Evolutionary conservation across 2,888 invertebrate species (phyloP), one percentile per base, ranked within the genome.

Genomic region (Cosmopolites sordidus): DNA sequence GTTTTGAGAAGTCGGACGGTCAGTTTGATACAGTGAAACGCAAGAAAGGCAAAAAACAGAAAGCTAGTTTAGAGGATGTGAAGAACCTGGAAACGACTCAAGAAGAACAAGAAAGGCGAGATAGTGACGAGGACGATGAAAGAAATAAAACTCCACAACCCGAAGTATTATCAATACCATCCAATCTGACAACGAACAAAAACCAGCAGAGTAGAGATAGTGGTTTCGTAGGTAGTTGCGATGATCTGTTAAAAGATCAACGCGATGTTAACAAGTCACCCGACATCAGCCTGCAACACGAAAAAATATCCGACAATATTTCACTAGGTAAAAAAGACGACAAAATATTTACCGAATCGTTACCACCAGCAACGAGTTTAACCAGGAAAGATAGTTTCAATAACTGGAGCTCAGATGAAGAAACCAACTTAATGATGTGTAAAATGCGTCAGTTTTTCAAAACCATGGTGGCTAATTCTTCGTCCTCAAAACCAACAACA

Each of bases 371-470:
- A 33, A 79, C 82, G 9, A 80, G 84, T 11, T 74, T 92, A 18
- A 84, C 86, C 30, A 79, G 92, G 58, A 92, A 91, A 73, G 92
- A 92, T 72, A 91, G 91, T 70, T 92, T 92, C 75, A 92, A 92
- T 70, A 92, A 92, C 68, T 93, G 92, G 92, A 92, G 91, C 59
- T 92, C 92, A 2, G 92, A 93, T 68, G 93, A 93, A 70, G 93
- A 93, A 75, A 93, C 92, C 1, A 93, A 93, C 72, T 75, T 92
- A 40, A 93, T 93, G 92, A 93, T 93, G 92, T 89, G 88, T 30
- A 92, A 92, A 76, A 91, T 93, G 90, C 79, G 92, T 1, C 90
- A 91, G 65, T 92, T 93, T 73, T 92, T 93, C 73, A 92, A 92
- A 74, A 91, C 90, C 45, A 87, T 93, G 80, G 84, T 92, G n/a